A percentile compares a stretch with the other conserved stretches of the same genome.
These are phyloP conservation scores for Pantala flavescens DNA, from an alignment of 1,140 invertebrate species.

Conservation along the genomic window DNA sequence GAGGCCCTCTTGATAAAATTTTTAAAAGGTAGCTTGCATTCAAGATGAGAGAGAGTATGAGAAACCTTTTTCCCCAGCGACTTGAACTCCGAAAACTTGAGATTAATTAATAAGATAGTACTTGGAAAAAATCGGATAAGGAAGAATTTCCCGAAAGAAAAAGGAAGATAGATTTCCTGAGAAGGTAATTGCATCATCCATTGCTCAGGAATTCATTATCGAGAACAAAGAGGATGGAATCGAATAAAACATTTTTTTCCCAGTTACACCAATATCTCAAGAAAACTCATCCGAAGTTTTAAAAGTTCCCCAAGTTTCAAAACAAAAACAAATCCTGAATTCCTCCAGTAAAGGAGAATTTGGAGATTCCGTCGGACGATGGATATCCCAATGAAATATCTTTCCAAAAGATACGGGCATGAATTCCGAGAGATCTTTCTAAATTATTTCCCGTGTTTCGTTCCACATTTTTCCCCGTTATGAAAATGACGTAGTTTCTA, in stretches of 20 bases:
- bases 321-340: not conserved
- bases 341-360: not conserved
- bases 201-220: constrained; percentile 1
- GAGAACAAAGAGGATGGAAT: not conserved
- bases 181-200: not conserved
- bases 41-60: no score
- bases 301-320: not conserved
- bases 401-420: not conserved
- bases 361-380: not conserved
- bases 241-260: constrained; percentile 10
- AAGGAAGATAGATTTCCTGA: not conserved
- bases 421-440: not conserved
- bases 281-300: not conserved
- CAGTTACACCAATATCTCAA: not conserved
- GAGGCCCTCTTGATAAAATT: no score
- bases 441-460: not conserved
- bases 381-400: constrained; percentile 6
- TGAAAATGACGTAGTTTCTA: not conserved
- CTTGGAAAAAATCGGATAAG: no score
- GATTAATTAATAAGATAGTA: no score
- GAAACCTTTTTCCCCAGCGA: no score
- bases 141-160: not conserved
- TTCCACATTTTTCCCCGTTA: not conserved
- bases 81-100: no score
- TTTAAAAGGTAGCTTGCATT: no score